Conservation (phyloP, 2,888 invertebrate species). For the Latrodectus elegans region DNA sequence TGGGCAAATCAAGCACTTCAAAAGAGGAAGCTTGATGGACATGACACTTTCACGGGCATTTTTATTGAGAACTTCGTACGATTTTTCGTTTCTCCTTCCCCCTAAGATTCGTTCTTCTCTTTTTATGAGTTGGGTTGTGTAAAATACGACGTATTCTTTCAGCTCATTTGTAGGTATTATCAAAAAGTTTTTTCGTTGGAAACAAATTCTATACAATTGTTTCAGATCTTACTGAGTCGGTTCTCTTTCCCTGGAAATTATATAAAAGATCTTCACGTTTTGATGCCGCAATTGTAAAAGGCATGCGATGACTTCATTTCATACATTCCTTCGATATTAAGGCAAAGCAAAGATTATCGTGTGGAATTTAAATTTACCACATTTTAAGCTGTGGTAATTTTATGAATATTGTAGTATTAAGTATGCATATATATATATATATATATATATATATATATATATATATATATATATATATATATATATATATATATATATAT, state of each 20-base stretch:
- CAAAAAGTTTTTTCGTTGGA: constrained; percentile 40
- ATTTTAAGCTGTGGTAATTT: no score
- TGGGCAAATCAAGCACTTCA: background rate
- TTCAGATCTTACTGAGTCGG: constrained; percentile 23
- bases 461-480: no score
- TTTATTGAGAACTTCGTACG: background rate
- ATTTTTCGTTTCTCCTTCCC: background rate
- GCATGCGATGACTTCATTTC: no score
- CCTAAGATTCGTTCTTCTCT: background rate
- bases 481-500: no score
- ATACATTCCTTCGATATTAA: no score
- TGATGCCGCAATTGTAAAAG: no score
- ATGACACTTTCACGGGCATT: background rate
- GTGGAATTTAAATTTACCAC: no score
- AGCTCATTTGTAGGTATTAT: constrained; percentile 43
- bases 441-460: no score
- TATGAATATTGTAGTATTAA: no score
- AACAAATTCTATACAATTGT: constrained; percentile 67
- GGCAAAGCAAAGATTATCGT: no score
- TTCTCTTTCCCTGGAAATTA: background rate
- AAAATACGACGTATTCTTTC: constrained; percentile 55
- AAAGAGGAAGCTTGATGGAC: background rate
- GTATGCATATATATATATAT: no score
- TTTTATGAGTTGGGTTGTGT: constrained; percentile 1
- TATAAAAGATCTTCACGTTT: no score